Conservation (phyloP, 2,113 vertebrate genomes). For the Laterallus jamaicensis region DNA sequence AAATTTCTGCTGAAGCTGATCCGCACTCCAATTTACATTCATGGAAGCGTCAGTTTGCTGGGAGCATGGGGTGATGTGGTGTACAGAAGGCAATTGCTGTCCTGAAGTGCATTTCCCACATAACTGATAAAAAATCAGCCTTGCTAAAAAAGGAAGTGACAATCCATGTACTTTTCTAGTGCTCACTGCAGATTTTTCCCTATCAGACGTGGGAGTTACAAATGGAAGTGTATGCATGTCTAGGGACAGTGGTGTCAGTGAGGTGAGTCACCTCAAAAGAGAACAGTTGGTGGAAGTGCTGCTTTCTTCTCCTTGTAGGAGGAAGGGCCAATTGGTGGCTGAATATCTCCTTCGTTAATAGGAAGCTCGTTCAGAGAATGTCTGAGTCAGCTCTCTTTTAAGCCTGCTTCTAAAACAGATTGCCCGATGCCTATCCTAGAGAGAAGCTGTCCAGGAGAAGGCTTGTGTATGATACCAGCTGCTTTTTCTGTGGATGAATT, state of each 20-base stretch:
- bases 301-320: neutral
- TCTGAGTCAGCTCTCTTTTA: neutral
- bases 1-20: conserved; percentile 67
- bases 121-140: conserved; percentile 21
- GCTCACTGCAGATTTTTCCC: neutral
- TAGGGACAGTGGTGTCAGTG: neutral
- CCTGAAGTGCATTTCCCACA: conserved; percentile 43
- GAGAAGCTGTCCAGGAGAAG: neutral
- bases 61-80: conserved; percentile 13
- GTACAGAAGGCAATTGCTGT: neutral
- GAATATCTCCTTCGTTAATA: neutral
- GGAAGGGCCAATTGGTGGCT: neutral
- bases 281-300: neutral
- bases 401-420: neutral
- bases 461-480: neutral
- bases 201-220: neutral
- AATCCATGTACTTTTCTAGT: neutral
- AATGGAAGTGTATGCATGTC: neutral
- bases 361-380: neutral
- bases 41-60: neutral
- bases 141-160: neutral
- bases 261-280: neutral
- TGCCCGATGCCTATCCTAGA: neutral
- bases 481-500: conserved; percentile 13
- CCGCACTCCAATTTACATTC: neutral